These are phyloP conservation scores for Glaucopsyche alexis DNA, from an alignment of 2,888 invertebrate genomes.

Conservation along the genomic window DNA sequence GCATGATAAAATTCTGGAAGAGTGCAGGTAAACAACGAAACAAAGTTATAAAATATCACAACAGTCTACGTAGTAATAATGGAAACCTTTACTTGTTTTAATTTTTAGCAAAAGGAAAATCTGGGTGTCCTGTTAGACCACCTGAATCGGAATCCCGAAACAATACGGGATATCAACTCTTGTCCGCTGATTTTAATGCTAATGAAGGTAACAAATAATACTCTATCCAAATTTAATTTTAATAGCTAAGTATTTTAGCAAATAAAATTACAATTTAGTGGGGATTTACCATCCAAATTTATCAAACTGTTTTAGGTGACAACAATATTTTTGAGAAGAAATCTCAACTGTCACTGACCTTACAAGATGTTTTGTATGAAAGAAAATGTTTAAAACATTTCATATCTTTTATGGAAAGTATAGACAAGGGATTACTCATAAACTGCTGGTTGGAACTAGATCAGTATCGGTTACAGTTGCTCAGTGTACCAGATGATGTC, in stretches of 20 bases:
- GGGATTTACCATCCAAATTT: neutral
- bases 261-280: too few species aligned
- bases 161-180: constrained; percentile 40
- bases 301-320: constrained; percentile 56
- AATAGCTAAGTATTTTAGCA: constrained; percentile 28
- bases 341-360: constrained; percentile 86
- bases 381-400: constrained; percentile 91
- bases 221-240: neutral
- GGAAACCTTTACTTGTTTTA: constrained; percentile 34
- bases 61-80: constrained; percentile 25
- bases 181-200: constrained; percentile 53
- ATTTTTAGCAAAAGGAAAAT: constrained; percentile 71
- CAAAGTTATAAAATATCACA: neutral
- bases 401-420: constrained; percentile 91
- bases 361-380: constrained; percentile 87
- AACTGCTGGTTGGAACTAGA: constrained; percentile 90
- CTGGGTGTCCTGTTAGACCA: constrained; percentile 73
- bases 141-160: constrained; percentile 53
- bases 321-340: constrained; percentile 65
- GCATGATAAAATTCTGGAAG: constrained; percentile 89
- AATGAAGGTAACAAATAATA: constrained; percentile 58
- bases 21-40: constrained; percentile 80
- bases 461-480: constrained; percentile 73
- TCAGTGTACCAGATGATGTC: constrained; percentile 43
- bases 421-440: constrained; percentile 82